These are phyloP conservation scores for Spongilla lacustris DNA, from an alignment of 37 sponge, comb jelly and placozoan species.

Conservation along the genomic window DNA sequence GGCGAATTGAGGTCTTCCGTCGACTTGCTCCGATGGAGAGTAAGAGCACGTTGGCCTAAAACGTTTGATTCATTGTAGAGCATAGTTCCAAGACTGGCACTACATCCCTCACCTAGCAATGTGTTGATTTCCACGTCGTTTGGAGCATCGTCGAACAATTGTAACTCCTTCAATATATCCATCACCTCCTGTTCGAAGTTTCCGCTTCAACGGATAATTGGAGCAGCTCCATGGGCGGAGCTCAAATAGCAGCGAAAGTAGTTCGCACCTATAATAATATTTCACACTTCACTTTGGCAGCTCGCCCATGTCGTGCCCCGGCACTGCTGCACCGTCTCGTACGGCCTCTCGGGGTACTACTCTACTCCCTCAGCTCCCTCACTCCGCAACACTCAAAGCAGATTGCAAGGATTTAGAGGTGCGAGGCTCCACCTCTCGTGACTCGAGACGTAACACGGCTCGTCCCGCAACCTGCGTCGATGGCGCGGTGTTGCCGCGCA, in stretches of 20 bases:
- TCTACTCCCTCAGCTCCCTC: not conserved
- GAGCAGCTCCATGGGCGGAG: not conserved
- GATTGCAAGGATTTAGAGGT: not conserved
- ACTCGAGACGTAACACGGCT: not conserved
- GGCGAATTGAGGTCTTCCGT: conserved; percentile 4
- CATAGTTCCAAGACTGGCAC: not conserved
- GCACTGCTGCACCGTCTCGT: not conserved
- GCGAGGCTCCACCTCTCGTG: not conserved
- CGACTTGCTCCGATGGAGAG: conserved; percentile 25
- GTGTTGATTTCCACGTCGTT: not conserved
- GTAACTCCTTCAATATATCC: conserved; percentile 48
- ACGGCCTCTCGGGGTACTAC: not conserved
- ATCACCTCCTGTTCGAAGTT: not conserved
- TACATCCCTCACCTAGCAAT: conserved; percentile 2
- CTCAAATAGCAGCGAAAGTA: not conserved
- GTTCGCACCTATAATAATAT: not conserved
- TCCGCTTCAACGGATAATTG: conserved; percentile 4
- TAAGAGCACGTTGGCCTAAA: not conserved
- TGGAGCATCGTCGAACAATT: not conserved
- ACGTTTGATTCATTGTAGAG: not conserved
- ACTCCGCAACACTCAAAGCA: not conserved
- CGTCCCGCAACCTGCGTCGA: not conserved
- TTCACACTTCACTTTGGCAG: not conserved
- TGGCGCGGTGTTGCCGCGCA: not conserved
- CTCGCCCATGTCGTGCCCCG: not conserved